Conservation (phyloP, 2,888 invertebrate species). For the Tribolium freemani region DNA sequence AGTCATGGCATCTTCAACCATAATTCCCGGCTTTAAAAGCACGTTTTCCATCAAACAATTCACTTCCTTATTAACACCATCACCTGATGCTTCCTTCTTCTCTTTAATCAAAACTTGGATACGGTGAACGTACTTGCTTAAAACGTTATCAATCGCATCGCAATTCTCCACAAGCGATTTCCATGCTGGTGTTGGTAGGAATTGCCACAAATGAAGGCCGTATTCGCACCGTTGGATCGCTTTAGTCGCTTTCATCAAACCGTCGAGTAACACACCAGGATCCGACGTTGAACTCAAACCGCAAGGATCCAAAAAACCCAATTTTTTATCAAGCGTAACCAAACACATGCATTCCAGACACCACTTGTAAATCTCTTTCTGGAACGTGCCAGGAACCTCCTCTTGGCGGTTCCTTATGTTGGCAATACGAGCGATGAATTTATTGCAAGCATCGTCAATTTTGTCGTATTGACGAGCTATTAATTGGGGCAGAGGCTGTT, state of each 20-base stretch:
- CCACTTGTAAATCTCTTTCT: constrained; percentile 77
- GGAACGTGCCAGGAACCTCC: constrained; percentile 73
- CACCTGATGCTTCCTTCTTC: constrained; percentile 52
- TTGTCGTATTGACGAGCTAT: constrained; percentile 67
- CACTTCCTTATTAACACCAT: constrained; percentile 44
- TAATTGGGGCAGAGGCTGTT: constrained; percentile 68
- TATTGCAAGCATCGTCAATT: constrained; percentile 65
- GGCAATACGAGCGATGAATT: constrained; percentile 69
- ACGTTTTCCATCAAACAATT: constrained; percentile 71
- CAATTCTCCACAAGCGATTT: constrained; percentile 73
- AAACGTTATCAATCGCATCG: constrained; percentile 74
- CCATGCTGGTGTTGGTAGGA: constrained; percentile 74
- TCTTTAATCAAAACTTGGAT: constrained; percentile 62
- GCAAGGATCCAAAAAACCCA: constrained; percentile 74
- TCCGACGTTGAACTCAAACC: constrained; percentile 71
- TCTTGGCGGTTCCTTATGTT: constrained; percentile 75
- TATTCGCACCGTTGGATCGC: constrained; percentile 76
- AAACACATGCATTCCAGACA: constrained; percentile 76
- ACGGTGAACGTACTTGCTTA: constrained; percentile 74
- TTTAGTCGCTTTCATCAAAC: constrained; percentile 72
- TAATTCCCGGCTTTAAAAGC: constrained; percentile 71
- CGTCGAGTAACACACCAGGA: constrained; percentile 72
- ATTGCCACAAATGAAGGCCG: constrained; percentile 75
- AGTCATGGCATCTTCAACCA: constrained; percentile 75
- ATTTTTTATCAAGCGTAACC: constrained; percentile 72